These are phyloP conservation scores for Bradypodion pumilum DNA, from an alignment of 2,797 vertebrate species.

Conservation along the genomic window DNA sequence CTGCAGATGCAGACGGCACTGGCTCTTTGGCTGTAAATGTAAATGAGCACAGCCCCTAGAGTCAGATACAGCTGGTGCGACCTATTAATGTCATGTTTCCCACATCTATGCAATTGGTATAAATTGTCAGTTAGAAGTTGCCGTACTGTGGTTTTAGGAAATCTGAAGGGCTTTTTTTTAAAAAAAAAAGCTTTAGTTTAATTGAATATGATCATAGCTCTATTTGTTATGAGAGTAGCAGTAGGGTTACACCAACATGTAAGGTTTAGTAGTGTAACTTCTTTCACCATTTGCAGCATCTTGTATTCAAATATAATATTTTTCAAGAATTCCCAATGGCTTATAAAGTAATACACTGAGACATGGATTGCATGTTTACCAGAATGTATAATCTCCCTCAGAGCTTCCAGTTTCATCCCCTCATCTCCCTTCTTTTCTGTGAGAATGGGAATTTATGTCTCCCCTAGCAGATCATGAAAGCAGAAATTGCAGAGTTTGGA, in stretches of 20 bases:
- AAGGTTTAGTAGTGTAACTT: conserved; percentile 48
- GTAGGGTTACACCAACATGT: conserved; percentile 74
- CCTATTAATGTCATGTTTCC: conserved; percentile 65
- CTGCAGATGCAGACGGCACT: too few species aligned
- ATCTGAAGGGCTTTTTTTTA: conserved; percentile 68
- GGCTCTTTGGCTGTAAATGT: too few species aligned
- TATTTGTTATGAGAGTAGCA: conserved; percentile 78
- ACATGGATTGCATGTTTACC: too few species aligned
- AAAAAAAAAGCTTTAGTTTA: conserved; percentile 77
- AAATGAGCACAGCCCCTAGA: too few species aligned
- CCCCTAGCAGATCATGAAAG: too few species aligned
- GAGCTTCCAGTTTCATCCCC: too few species aligned
- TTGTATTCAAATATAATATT: neutral
- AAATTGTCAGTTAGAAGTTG: conserved; percentile 78
- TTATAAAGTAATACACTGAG: neutral
- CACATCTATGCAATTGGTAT: conserved; percentile 71
- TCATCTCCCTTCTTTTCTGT: too few species aligned
- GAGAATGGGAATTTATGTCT: too few species aligned
- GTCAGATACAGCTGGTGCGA: too few species aligned
- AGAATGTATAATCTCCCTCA: too few species aligned
- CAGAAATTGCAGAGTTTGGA: too few species aligned
- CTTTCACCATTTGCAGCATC: neutral
- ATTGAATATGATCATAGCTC: conserved; percentile 78
- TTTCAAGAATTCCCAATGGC: neutral
- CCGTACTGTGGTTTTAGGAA: conserved; percentile 63